Conservation (phyloP, 1,140 invertebrate species). For the Oedothorax gibbosus region DNA sequence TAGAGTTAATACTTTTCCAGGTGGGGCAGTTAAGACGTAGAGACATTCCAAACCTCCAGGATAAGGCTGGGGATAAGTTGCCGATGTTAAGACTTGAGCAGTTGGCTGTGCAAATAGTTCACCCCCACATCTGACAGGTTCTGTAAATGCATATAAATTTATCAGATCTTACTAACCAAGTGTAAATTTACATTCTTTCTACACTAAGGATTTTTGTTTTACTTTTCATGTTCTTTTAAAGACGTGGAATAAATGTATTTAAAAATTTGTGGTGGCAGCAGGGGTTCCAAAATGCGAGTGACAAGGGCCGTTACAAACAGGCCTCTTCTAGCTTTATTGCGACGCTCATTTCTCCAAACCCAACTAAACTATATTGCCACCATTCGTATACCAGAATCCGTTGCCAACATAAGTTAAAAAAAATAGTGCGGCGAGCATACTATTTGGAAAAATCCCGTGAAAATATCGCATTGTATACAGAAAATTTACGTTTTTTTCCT, state of each 20-base stretch:
- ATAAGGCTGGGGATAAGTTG: conserved; percentile 91
- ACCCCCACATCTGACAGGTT: conserved; percentile 89
- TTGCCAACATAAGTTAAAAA: no score
- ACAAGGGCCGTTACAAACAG: no score
- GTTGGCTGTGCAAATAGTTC: conserved; percentile 71
- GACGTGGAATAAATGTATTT: neutral
- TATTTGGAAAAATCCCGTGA: no score
- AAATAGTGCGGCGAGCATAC: no score
- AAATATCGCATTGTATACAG: no score
- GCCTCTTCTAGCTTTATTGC: no score
- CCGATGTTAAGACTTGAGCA: conserved; percentile 77
- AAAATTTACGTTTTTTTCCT: no score
- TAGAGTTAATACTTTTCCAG: conserved; percentile 86
- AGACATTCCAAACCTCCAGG: conserved; percentile 94
- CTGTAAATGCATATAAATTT: conserved; percentile 68
- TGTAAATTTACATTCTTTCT: neutral
- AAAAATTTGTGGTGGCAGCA: no score
- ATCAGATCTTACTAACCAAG: neutral
- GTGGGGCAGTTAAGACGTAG: conserved; percentile 89
- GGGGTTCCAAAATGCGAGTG: no score
- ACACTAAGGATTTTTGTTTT: neutral
- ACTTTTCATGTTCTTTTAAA: neutral
- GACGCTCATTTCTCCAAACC: no score
- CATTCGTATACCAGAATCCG: no score
- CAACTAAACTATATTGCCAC: no score